Evolutionary conservation across 1,140 invertebrate species (phyloP).

Genomic region (Dendroctonus ponderosae): DNA sequence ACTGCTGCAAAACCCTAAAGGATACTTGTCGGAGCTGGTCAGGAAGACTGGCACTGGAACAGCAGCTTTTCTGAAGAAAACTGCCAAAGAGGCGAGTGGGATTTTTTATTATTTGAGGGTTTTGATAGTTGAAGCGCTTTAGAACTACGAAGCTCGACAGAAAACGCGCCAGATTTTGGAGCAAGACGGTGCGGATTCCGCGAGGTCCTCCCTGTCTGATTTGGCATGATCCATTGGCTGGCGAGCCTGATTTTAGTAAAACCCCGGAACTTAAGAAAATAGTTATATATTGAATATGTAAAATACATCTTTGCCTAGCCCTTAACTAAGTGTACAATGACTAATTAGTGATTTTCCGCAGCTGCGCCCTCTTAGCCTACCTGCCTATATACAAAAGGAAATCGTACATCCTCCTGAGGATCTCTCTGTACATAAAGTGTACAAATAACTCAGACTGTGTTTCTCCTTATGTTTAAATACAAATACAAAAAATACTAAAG

Average conservation of each 20-base stretch:
- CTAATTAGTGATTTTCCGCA: no score
- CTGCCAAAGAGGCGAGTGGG: constrained; percentile 35
- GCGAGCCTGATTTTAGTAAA: no score
- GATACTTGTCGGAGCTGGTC: constrained; percentile 68
- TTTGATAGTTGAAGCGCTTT: not conserved
- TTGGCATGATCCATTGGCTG: not conserved
- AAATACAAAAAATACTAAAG: constrained; percentile 26
- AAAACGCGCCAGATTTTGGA: constrained; percentile 19
- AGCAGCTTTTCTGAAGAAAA: constrained; percentile 30
- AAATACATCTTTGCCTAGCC: no score
- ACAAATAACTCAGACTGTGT: constrained; percentile 38
- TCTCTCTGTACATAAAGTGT: constrained; percentile 31
- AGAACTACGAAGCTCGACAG: constrained; percentile 27
- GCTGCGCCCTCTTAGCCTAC: no score
- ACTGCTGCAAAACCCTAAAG: constrained; percentile 50
- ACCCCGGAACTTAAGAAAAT: no score
- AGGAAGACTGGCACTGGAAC: constrained; percentile 56
- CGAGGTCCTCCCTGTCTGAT: not conserved
- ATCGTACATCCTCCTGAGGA: constrained; percentile 34
- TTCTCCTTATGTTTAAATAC: constrained; percentile 36
- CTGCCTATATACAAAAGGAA: constrained; percentile 3
- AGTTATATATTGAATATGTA: no score
- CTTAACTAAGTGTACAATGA: no score
- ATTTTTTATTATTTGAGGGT: not conserved
- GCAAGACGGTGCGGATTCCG: constrained; percentile 1